Base-by-base conservation (phyloP, 1,140 invertebrate species). In the Drosophila sp. region DNA sequence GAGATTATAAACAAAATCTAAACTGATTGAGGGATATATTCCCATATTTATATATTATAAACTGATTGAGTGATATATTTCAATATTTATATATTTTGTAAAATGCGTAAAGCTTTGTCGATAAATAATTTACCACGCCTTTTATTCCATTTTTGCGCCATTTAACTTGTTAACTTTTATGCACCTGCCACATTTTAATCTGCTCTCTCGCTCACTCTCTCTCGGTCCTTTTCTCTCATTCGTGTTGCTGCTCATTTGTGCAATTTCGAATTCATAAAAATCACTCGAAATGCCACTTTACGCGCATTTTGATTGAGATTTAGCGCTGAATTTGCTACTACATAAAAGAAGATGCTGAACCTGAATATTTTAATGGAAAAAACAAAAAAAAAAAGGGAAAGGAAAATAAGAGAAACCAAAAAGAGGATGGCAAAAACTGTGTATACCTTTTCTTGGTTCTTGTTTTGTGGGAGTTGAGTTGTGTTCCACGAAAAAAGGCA, bases 281-380 rank as follows among this genome's bases (percentile, higher is more conserved):
- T 80, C 77, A 85, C 82, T 80, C 78, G 67, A 85, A 86, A 81
- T 86, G 82, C 82, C 81, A 86, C 81, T 81, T 86, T 80, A 75
- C 81, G 81, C 77, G 81, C 77, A 85, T 84, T 85, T 86, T 78
- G 78, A 86, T 80, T 85, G 78, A 78, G 70, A 78, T 85, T 85
- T 85, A 86, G 78, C 82, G 78, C 82, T 85, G 81, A 85, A 78
- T 86, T 77, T 85, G 70, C 74, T 61, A 86, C 74, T 75, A 85
- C 77, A 70, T 58, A 69, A 65, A 72, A 66, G 62, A 67, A 72
- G 61, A 73, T 79, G 72, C 69, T 72, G 62, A 72, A 65, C 68
- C 66, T 60, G 80, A 84, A 84, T 84, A 70, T 80, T 70, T 76
- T 50, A 50, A 50, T 27, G 44, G 17, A 79, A 76, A 60, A 61